Evolutionary conservation across 2,888 invertebrate species (phyloP), one percentile per base, ranked within the genome.

Genomic region (Catocala sponsa): DNA sequence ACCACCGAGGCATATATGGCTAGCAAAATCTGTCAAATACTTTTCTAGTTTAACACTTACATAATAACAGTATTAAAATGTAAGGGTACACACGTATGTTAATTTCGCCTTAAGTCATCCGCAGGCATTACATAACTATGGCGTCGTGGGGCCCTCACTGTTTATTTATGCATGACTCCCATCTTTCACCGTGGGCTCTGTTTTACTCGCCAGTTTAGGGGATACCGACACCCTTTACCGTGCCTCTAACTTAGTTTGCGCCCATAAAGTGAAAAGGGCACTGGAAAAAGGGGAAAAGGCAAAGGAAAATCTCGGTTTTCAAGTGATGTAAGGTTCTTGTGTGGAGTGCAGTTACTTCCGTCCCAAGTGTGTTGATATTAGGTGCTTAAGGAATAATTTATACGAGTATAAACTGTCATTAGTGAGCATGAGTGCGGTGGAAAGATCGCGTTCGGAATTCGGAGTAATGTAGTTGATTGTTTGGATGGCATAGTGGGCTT

Each of bases 131-230:
- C 42, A 25, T 56, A 55, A 25, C 57, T 62, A 47, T 15, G 25
- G 56, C 33, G 51, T 57, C n/a, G 10, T 35, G 10, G 46, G 42
- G 43, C 13, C 38, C 32, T 15, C 12, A 43, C 63, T 73, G 55
- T 59, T 73, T 67, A 70, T 47, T 61, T 73, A 73, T 70, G 59
- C 63, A 73, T 73, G 63, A 55, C 25, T 33, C 33, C 58, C 54
- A 72, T 63, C 54, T 54, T 49, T 73, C 59, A 63, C 15, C 32
- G 60, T 13, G 55, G 25, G 47, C 41, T 41, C 41, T 42, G 43
- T 46, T 46, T 46, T 46, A 46, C 44, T 15, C 15, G 9, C 15
- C 15, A 25, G 15, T 61, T 61, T 70, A 69, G 43, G 41, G 53
- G 54, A 61, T 46, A 67, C 56, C 53, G 41, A 60, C 56, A 63